Evolutionary conservation across 2,113 vertebrate genomes (phyloP), one percentile per base, ranked within the genome.

Genomic region (Nicator chloris): DNA sequence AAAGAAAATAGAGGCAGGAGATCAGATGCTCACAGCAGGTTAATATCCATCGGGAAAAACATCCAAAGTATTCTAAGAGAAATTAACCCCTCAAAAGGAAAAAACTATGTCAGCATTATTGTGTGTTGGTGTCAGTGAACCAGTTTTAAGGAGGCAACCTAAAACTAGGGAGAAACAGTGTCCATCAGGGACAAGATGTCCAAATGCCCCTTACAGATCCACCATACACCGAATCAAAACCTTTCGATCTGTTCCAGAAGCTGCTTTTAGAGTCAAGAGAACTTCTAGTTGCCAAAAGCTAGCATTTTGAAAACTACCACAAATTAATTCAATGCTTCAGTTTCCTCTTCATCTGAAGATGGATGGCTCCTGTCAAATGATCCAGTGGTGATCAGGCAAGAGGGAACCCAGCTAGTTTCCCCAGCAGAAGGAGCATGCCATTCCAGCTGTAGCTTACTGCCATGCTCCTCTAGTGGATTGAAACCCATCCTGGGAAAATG

Each of bases 331-430:
- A 87, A n/a, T 70, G 60, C 30, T 73, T 30, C 56, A 31, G 22
- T 26, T 92, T 92, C 56, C 45, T 92, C 68, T 90, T 93, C 79
- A 86, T 65, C 68, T 90, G 63, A 81, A 91, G 90, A 94, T 56
- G 47, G 63, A 97, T 90, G 60, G 68, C 22, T 93, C 40, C 75
- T 90, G 90, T 85, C 73, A 93, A 87, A 63, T 16, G 39, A 88
- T 57, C 69, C 82, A 81, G 76, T 2, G 0, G 80, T 59, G 80
- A 92, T 65, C 7, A 3, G 57, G 66, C 66, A 91, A 87, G 84
- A 23, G 5, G 81, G 49, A 85, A 71, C 70, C 45, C 83, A 92
- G 89, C 35, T 80, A 60, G 66, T 78, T 80, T 86, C 82, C 68
- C 92, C 53, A 75, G 63, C 49, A 92, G 60, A 93, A 65, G 16